Evolutionary conservation across 2,888 invertebrate species (phyloP), one percentile per base, ranked within the genome.

Genomic region (Zygogramma bicolorata): DNA sequence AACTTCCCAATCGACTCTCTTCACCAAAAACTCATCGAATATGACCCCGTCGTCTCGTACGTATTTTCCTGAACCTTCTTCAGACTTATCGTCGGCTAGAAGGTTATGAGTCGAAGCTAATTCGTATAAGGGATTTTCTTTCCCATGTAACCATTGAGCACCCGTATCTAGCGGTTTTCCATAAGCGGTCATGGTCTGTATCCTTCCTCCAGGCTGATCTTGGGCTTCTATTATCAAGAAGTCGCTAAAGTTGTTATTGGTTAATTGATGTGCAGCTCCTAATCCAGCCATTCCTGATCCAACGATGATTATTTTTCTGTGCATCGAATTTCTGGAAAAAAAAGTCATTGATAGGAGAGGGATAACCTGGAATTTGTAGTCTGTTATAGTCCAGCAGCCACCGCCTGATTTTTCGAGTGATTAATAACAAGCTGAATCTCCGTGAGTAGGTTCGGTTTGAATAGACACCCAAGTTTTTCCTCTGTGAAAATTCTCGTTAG

Each of bases 61-160:
- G 79, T 88, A 90, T 40, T 85, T 76, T 70, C 92, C 92, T 77
- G 89, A 84, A 2, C 90, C 92, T 85, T 92, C 92, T 77, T 86
- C 86, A 0, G 90, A 89, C 34, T 84, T 84, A 67, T 84, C 80
- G n/a, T 86, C 79, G 5, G 89, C 87, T 13, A 91, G 75, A 34
- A 92, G 85, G 63, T 88, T 81, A 69, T 88, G 81, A 60, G 87
- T 71, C 62, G 85, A 76, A 10, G 90, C 89, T 25, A 90, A 82
- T 74, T 88, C 81, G 69, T 88, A 90, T 22, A 91, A 81, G n/a
- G 84, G 81, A 81, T 90, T 91, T 63, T 86, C 81, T 68, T 89
- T 88, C 0, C 91, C 91, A 79, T 92, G 92, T 42, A 92, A 83
- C 90, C 91, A 92, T 81, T 92, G 92, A 0, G 92, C 92, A 1